Conservation (phyloP, 2,797 vertebrate species). For the Aphelocoma californica region DNA sequence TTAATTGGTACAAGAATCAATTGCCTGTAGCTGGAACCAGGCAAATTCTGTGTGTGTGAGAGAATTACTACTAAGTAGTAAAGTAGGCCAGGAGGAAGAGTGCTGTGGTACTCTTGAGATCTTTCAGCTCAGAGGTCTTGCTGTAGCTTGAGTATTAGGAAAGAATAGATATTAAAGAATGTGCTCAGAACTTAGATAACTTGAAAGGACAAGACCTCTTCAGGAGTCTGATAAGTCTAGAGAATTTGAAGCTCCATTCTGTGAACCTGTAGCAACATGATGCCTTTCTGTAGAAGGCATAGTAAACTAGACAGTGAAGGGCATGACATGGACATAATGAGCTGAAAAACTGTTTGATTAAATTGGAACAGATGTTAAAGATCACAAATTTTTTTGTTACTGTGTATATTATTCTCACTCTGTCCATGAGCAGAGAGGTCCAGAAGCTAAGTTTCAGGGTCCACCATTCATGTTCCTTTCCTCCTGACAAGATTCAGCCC, state of each 20-base stretch:
- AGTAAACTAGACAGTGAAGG: not conserved
- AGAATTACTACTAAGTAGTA: not conserved
- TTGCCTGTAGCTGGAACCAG: not conserved
- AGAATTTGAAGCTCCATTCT: not conserved
- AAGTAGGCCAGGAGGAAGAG: not conserved
- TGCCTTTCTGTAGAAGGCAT: not conserved
- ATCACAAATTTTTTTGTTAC: not conserved
- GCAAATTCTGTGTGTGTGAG: not conserved
- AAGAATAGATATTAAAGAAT: not conserved
- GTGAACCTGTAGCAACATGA: not conserved
- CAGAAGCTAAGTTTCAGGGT: not conserved
- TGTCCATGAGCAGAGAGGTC: not conserved
- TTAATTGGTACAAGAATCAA: not conserved
- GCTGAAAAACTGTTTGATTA: not conserved
- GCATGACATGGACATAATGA: not conserved
- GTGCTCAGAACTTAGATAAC: not conserved
- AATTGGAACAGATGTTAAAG: not conserved
- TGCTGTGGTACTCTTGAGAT: not conserved
- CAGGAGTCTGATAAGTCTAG: not conserved
- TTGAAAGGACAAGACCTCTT: not conserved
- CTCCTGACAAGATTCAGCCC: not conserved
- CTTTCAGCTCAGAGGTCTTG: not conserved
- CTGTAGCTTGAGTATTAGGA: not conserved
- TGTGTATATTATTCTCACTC: not conserved
- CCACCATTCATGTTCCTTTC: not conserved